Base-by-base conservation (phyloP, 2,113 vertebrate genomes). In the Thinocorus orbignyianus region DNA sequence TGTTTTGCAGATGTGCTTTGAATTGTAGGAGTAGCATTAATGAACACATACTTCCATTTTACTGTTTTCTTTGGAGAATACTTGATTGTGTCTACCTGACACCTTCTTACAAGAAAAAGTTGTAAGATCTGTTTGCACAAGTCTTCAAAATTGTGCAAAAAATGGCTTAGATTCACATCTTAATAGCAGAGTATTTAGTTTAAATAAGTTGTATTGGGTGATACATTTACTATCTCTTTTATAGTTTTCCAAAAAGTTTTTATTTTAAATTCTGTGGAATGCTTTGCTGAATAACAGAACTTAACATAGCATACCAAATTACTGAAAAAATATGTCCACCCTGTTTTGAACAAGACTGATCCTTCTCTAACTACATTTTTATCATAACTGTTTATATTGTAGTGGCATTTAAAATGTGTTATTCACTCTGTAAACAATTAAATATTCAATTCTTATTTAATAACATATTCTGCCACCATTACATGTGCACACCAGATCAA, bases 401-500 rank as follows among this genome's bases (percentile, higher is more conserved):
- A 68, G 26, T 88, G 82, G 26, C 44, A 92, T 95, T 92, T 86
- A 57, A 84, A 92, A 60, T 42, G 18, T 37, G 8, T 8, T 95
- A 52, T 76, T 92, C 44, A 39, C 10, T 60, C 35, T 79, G 77
- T 88, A 95, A 95, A 94, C 84, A 96, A 95, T 93, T 95, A 86
- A 88, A 88, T 91, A 88, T 86, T 95, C 95, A 88, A 86, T 92
- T 95, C 42, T 81, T 96, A 88, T 92, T 96, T 71, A 92, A 83
- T 96, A 86, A 73, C 48, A 31, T 81, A 88, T 86, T 94, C 82
- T 95, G 37, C 68, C 76, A 84, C 60, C 86, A 86, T 57, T 96
- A 88, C 42, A 71, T 52, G 65, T 68, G 33, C 18, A 84, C 81
- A 86, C 77, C 69, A 91, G 77, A 93, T 93, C 92, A 89, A 93